Evolutionary conservation across 2,888 invertebrate genomes (phyloP).

Genomic region (Tetragonisca angustula): DNA sequence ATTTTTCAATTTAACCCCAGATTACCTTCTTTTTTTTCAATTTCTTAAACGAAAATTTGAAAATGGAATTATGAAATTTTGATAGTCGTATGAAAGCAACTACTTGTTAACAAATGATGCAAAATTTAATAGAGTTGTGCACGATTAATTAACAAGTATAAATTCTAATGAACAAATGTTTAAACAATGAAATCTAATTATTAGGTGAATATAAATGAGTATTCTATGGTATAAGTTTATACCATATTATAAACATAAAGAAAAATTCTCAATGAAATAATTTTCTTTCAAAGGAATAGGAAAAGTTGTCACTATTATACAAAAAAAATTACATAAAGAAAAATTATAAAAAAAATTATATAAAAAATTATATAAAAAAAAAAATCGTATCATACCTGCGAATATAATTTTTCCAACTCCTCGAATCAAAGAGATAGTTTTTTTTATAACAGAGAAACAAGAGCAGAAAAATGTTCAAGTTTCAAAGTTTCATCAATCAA

Average conservation of each 20-base stretch:
- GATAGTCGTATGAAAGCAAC: neutral
- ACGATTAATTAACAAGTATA: too few relatives aligned
- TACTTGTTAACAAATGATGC: neutral
- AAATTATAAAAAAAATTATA: neutral
- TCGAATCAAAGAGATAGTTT: neutral
- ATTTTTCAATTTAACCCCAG: too few relatives aligned
- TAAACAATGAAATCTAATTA: too few relatives aligned
- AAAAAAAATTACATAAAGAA: neutral
- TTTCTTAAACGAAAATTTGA: too few relatives aligned
- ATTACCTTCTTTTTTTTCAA: too few relatives aligned
- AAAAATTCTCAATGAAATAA: too few relatives aligned
- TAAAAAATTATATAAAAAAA: neutral
- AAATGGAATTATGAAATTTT: neutral
- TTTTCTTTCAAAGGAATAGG: neutral
- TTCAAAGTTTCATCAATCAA: too few relatives aligned
- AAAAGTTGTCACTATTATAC: neutral
- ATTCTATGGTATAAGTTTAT: too few relatives aligned
- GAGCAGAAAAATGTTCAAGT: neutral
- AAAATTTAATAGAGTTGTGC: neutral
- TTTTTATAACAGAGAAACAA: neutral
- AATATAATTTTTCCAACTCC: neutral
- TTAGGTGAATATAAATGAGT: too few relatives aligned
- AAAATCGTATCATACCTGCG: neutral
- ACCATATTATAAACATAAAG: too few relatives aligned
- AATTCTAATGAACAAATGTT: too few relatives aligned